Evolutionary conservation across 2,113 vertebrate species (phyloP).

Genomic region (Empidonax alnorum): DNA sequence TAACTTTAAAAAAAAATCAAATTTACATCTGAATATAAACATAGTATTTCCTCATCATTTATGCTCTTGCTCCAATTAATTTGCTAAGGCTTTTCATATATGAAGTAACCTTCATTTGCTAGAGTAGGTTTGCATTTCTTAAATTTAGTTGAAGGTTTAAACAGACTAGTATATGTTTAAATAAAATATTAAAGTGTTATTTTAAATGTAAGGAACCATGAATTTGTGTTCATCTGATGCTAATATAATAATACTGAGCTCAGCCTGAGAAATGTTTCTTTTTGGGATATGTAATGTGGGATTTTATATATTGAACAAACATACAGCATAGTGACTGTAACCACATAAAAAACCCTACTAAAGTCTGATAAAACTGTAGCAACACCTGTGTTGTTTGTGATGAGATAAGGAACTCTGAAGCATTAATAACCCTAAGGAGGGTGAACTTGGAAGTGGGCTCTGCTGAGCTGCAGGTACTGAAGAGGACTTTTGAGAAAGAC

Average conservation of each 20-base stretch:
- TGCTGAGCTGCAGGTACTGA: neutral
- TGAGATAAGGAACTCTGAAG: neutral
- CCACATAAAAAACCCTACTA: neutral
- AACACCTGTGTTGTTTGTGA: neutral
- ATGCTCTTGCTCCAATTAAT: neutral
- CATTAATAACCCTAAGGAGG: neutral
- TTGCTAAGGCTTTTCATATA: constrained; percentile 5
- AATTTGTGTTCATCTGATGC: neutral
- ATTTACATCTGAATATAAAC: neutral
- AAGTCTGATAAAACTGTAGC: neutral
- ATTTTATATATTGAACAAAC: neutral
- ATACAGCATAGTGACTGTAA: neutral
- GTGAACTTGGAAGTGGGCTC: neutral
- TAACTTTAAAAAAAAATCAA: neutral
- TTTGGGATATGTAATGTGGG: neutral
- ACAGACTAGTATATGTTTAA: neutral
- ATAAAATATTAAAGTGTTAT: neutral
- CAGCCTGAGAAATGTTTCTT: neutral
- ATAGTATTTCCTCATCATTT: neutral
- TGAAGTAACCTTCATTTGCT: neutral
- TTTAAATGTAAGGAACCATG: neutral
- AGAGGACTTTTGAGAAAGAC: neutral
- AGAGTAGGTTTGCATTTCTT: neutral
- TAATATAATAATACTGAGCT: neutral
- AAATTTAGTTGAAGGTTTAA: neutral